Evolutionary conservation across 1,140 invertebrate genomes (phyloP), one percentile per base, ranked within the genome.

Genomic region (Vanessa tameamea): DNA sequence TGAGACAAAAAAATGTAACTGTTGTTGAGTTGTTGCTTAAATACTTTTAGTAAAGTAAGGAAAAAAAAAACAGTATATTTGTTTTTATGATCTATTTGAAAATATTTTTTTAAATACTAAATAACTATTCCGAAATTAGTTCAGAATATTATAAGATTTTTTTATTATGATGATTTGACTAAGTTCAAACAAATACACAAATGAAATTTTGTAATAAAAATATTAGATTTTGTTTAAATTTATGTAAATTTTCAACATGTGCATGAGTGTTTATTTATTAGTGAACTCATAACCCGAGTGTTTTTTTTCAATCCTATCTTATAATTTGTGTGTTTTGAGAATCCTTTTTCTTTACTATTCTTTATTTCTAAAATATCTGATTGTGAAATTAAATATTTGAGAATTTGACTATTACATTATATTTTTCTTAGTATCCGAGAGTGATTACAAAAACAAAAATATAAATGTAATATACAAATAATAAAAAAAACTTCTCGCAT

Each of bases 201-300:
- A 31, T 31, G 2, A 31, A 3, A 31, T 31, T 31, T 31, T 31
- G 26, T 31, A 51, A 51, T 5, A n/a, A 47, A 47, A 51, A 51
- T 7, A 15, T 7, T 51, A 51, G 6, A 51, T 15, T n/a, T 14
- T 51, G 14, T n/a, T 26, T 57, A 61, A 61, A n/a, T 61, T 15
- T 23, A 23, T 11, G 31, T 6, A n/a, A 37, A 37, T 61, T 43
- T 43, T 43, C 37, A 43, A 5, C 37, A 13, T 61, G 57, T 69
- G 66, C 66, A 69, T 69, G 66, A 57, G 66, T 69, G 66, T 69
- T 69, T 12, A 37, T 53, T 68, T 13, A 31, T 51, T 68, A 57
- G 50, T 57, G 55, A 20, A 55, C 43, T 68, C n/a, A 68, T 68
- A 68, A 53, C 66, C 31, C 23, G 13, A 55, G 31, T 68, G 51